Evolutionary conservation across 2,113 vertebrate genomes (phyloP).

Genomic region (Glaucomys volans): DNA sequence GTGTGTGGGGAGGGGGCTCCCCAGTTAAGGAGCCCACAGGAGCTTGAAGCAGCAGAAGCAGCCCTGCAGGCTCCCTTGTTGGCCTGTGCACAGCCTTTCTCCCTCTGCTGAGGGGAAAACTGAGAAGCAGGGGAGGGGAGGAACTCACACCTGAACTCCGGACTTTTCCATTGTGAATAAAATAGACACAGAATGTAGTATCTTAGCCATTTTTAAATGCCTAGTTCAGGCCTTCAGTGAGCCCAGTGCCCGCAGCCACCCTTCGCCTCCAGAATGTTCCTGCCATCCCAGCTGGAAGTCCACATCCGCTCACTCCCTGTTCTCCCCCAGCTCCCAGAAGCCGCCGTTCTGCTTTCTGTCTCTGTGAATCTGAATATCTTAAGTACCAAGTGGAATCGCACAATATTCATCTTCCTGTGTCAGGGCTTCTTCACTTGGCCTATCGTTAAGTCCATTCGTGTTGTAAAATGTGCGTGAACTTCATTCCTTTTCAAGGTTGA

Average conservation of each 20-base stretch:
- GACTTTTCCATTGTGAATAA: not conserved
- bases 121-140: not conserved
- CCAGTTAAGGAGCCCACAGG: not conserved
- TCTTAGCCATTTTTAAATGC: not conserved
- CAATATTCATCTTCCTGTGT: not conserved
- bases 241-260: fast-evolving
- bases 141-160: not conserved
- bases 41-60: not conserved
- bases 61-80: not conserved
- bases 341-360: not conserved
- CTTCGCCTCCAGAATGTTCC: not conserved
- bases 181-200: not conserved
- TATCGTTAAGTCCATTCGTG: not conserved
- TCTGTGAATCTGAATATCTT: not conserved
- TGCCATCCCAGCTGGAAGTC: too few relatives aligned
- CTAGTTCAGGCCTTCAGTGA: not conserved
- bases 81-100: too few relatives aligned
- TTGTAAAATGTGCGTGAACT: not conserved
- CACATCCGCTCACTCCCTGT: too few relatives aligned
- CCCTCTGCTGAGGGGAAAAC: not conserved
- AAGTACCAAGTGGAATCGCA: not conserved
- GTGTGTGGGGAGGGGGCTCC: fast-evolving
- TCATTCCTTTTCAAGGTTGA: not conserved
- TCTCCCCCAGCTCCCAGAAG: not conserved
- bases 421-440: not conserved